Evolutionary conservation across 2,888 invertebrate genomes (phyloP).

Genomic region (Acleris holmiana): DNA sequence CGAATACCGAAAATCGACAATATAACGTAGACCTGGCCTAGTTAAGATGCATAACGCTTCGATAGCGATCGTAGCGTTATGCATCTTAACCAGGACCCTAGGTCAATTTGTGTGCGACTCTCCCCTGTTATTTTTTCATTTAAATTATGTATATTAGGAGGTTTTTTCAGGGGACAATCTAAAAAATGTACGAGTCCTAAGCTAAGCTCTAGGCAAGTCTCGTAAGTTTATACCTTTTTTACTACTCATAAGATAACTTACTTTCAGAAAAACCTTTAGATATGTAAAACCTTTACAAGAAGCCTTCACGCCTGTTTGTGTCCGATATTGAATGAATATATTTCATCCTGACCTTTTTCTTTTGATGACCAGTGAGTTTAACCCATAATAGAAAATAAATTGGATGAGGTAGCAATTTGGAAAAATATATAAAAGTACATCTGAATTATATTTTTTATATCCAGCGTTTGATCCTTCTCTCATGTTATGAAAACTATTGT

Average conservation of each 20-base stretch:
- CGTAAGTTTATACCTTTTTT: background rate
- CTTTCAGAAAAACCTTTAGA: background rate
- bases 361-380: constrained; percentile 40
- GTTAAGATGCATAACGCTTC: too few species aligned
- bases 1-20: too few species aligned
- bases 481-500: background rate
- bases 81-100: too few species aligned
- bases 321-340: constrained; percentile 15
- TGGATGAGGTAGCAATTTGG: constrained; percentile 1
- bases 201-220: background rate
- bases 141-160: too few species aligned
- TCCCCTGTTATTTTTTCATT: too few species aligned
- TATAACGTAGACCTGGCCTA: too few species aligned
- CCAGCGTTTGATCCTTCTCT: background rate
- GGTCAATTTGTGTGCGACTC: too few species aligned
- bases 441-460: background rate
- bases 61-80: too few species aligned
- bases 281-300: constrained; percentile 1
- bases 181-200: too few species aligned
- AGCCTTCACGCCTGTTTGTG: constrained; percentile 13
- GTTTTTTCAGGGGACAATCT: too few species aligned
- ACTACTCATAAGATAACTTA: background rate
- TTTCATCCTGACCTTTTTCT: constrained; percentile 26
- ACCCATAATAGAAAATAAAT: constrained; percentile 38
- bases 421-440: background rate